phyloP scores from a whole-genome alignment of 1,140 invertebrate species.

The Drosophila melanica region DNA sequence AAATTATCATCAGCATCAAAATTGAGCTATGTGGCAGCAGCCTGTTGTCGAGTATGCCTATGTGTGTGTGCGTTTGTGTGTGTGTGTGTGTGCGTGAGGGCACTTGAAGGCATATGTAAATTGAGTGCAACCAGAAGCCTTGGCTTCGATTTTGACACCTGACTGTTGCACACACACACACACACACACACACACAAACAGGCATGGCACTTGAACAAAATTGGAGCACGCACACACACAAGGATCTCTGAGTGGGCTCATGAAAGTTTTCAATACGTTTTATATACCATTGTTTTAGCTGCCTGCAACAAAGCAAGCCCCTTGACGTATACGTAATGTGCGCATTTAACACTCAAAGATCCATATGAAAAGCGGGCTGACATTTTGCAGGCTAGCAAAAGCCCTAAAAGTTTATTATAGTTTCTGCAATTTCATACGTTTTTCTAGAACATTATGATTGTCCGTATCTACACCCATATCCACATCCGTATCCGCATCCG shows the following conservation, averaged over 20 bases:
- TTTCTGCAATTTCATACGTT: not conserved
- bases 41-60: conserved; percentile 21
- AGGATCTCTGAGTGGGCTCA: conserved; percentile 23
- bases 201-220: not conserved
- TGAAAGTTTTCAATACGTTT: conserved; percentile 32
- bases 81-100: conserved; percentile 9
- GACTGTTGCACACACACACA: conserved; percentile 31
- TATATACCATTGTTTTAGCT: conserved; percentile 19
- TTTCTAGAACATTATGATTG: not conserved
- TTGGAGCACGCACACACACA: conserved; percentile 7
- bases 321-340: conserved; percentile 43
- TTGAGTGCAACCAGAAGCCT: conserved; percentile 42
- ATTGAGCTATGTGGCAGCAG: conserved; percentile 27
- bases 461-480: conserved; percentile 3
- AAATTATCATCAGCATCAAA: conserved; percentile 30
- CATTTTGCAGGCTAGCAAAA: not conserved
- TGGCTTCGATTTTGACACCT: conserved; percentile 52
- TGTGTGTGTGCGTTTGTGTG: not conserved
- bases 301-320: conserved; percentile 8
- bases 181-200: not conserved
- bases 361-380: conserved; percentile 13
- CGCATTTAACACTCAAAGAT: conserved; percentile 31
- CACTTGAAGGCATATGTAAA: conserved; percentile 37
- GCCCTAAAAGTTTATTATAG: conserved; percentile 4
- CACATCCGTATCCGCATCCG: not conserved